Evolutionary conservation across 2,797 vertebrate species (phyloP).

Genomic region (Myotis vivesi): DNA sequence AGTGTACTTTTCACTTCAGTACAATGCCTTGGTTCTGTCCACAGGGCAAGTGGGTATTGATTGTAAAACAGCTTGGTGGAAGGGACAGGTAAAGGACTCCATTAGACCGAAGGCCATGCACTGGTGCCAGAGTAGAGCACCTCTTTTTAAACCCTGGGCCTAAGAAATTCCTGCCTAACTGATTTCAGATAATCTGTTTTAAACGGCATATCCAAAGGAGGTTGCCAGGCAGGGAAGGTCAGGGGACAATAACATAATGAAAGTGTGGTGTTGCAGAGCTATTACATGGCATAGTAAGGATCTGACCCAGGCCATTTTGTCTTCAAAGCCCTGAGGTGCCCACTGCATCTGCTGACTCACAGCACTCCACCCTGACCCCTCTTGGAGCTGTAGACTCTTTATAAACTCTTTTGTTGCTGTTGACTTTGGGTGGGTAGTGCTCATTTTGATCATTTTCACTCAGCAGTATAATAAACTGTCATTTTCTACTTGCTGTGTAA

Average conservation of each 20-base stretch:
- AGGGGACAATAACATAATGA: not conserved
- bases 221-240: not conserved
- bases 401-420: not conserved
- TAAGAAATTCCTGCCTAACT: not conserved
- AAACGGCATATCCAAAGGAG: not conserved
- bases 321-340: not conserved
- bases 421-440: too few relatives aligned
- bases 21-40: not conserved
- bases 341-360: not conserved
- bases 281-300: fast-evolving
- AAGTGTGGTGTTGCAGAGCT: not conserved
- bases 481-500: not conserved
- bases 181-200: not conserved
- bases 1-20: not conserved
- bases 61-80: not conserved
- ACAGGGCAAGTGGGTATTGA: fast-evolving
- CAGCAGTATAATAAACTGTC: not conserved
- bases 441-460: not conserved
- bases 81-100: not conserved
- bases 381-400: not conserved
- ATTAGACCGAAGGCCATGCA: too few relatives aligned
- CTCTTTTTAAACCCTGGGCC: not conserved
- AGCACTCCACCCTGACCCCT: fast-evolving
- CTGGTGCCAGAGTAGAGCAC: not conserved
- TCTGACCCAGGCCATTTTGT: not conserved